Evolutionary conservation across 1,140 invertebrate species (phyloP).

Genomic region (Trichomalopsis sarcophagae): DNA sequence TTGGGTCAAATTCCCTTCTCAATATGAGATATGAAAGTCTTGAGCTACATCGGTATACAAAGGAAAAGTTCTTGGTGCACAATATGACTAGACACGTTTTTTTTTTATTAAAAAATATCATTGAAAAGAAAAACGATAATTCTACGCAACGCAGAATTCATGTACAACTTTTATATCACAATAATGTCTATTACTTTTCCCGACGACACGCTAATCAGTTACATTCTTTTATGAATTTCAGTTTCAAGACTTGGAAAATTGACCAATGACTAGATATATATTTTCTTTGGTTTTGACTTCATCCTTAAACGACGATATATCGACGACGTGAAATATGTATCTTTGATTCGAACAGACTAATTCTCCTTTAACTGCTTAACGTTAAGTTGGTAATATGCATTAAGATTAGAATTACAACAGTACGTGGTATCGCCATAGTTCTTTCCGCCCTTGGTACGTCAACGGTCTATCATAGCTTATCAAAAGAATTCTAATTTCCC

Average conservation of each 20-base stretch:
- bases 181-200: not conserved
- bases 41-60: not conserved
- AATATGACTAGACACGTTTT: constrained; percentile 2
- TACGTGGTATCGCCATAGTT: constrained; percentile 6
- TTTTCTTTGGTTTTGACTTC: not conserved
- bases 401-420: constrained; percentile 12
- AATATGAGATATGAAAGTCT: constrained; percentile 48
- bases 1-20: constrained; percentile 34
- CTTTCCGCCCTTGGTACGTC: not conserved
- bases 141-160: constrained; percentile 1
- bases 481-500: not conserved
- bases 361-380: constrained; percentile 2
- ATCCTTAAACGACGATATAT: constrained; percentile 6
- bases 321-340: constrained; percentile 15
- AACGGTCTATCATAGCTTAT: not conserved
- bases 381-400: constrained; percentile 21
- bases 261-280: constrained; percentile 20
- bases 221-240: not conserved
- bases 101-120: constrained; percentile 3
- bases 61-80: not conserved
- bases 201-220: not conserved
- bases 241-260: constrained; percentile 44
- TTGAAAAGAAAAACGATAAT: constrained; percentile 4
- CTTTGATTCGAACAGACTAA: constrained; percentile 12
- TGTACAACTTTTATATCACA: constrained; percentile 7